Evolutionary conservation across 1,140 invertebrate genomes (phyloP).

Genomic region (Pogonus chalceus): DNA sequence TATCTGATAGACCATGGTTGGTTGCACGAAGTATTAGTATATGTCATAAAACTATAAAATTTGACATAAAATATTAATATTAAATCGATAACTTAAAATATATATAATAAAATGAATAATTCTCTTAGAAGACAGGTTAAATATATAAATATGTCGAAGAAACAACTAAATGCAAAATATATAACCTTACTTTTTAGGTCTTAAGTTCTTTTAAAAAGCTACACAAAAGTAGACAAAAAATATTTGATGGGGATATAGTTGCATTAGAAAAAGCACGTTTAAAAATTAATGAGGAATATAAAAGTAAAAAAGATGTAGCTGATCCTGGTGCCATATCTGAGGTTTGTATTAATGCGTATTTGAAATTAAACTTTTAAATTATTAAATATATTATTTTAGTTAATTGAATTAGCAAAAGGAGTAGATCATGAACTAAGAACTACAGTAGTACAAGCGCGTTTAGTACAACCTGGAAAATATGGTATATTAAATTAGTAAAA

Average conservation of each 20-base stretch:
- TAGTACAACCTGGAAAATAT: conserved; percentile 32
- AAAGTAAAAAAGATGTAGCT: conserved; percentile 33
- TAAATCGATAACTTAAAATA: conserved; percentile 12
- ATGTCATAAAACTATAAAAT: no score
- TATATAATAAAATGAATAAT: not conserved
- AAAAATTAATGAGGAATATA: conserved; percentile 38
- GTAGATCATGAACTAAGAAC: conserved; percentile 38
- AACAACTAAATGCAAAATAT: not conserved
- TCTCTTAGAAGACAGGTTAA: not conserved
- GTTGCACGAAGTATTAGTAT: no score
- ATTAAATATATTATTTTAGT: not conserved
- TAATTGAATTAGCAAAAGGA: conserved; percentile 28
- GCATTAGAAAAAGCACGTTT: not conserved
- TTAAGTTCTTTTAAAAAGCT: not conserved
- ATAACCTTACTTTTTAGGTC: conserved; percentile 1
- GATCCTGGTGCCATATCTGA: conserved; percentile 32
- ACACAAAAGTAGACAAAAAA: not conserved
- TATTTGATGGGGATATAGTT: not conserved
- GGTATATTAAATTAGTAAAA: conserved; percentile 23
- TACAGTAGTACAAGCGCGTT: conserved; percentile 34
- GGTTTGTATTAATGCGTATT: conserved; percentile 26
- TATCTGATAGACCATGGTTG: no score
- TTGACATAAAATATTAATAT: no score
- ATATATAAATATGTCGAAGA: not conserved
- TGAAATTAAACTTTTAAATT: no score